Percentiles rank a stretch among this genome's conserved stretches.
Evolutionary conservation across 2,113 vertebrate genomes (phyloP).

Genomic region (Ranitomeya imitator): DNA sequence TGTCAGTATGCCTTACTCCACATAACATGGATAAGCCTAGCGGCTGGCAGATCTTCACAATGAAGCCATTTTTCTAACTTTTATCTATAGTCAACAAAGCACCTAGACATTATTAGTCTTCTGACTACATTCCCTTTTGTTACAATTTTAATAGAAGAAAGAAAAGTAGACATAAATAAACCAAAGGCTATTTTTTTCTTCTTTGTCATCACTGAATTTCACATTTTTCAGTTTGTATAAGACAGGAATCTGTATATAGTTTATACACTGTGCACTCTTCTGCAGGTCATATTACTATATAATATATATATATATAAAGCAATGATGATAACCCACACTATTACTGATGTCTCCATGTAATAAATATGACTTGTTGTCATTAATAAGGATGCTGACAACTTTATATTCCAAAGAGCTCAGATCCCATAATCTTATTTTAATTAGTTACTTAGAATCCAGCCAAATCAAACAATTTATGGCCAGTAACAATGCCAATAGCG

Average conservation of each 20-base stretch:
- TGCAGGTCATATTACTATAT: neutral
- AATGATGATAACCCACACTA: too few species aligned
- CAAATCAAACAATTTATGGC: conserved; percentile 7
- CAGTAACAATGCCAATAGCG: neutral
- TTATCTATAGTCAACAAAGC: conserved; percentile 52
- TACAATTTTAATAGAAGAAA: conserved; percentile 27
- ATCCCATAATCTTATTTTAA: neutral
- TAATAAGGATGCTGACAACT: neutral
- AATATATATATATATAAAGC: neutral
- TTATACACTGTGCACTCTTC: neutral
- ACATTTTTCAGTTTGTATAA: neutral
- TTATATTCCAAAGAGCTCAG: neutral
- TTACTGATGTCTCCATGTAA: neutral
- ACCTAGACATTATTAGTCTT: conserved; percentile 45
- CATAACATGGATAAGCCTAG: conserved; percentile 43
- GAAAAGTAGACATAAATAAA: neutral
- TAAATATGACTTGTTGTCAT: neutral
- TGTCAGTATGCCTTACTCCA: conserved; percentile 33
- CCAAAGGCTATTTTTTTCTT: neutral
- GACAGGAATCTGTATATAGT: neutral
- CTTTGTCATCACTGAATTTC: neutral
- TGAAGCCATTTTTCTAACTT: conserved; percentile 46
- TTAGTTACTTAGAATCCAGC: neutral
- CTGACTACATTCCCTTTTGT: conserved; percentile 13
- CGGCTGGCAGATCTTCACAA: conserved; percentile 17